phyloP scores from a whole-genome alignment of 2,113 vertebrate species.

The Prochilodus magdalenae region DNA sequence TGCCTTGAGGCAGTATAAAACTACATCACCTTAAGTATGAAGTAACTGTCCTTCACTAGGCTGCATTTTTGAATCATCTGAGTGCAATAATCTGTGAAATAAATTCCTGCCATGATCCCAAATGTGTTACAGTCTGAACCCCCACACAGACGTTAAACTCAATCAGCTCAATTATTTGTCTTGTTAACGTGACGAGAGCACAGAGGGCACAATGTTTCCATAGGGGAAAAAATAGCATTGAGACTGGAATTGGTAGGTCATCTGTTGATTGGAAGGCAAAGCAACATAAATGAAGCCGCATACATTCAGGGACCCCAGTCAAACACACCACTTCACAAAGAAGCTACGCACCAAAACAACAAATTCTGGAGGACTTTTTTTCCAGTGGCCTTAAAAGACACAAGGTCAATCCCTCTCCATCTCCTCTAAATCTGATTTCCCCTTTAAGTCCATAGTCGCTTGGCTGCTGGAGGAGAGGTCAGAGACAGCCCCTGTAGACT shows the following conservation, averaged over 20 bases:
- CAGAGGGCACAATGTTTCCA: background rate
- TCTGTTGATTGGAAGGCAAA: background rate
- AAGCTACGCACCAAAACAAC: background rate
- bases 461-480: background rate
- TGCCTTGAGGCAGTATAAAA: too few species aligned
- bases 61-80: background rate
- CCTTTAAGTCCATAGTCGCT: constrained; percentile 8
- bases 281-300: background rate
- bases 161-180: constrained; percentile 24
- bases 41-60: background rate
- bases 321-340: background rate
- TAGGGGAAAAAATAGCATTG: background rate
- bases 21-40: too few species aligned
- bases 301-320: background rate
- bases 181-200: background rate
- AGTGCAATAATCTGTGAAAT: constrained; percentile 12
- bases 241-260: background rate
- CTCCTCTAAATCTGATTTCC: constrained; percentile 16
- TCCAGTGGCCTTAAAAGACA: constrained; percentile 14
- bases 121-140: background rate
- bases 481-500: constrained; percentile 25
- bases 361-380: background rate
- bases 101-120: background rate
- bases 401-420: constrained; percentile 3
- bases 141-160: background rate